Evolutionary conservation across 2,797 vertebrate genomes (phyloP).

Genomic region (Remorina albescens): DNA sequence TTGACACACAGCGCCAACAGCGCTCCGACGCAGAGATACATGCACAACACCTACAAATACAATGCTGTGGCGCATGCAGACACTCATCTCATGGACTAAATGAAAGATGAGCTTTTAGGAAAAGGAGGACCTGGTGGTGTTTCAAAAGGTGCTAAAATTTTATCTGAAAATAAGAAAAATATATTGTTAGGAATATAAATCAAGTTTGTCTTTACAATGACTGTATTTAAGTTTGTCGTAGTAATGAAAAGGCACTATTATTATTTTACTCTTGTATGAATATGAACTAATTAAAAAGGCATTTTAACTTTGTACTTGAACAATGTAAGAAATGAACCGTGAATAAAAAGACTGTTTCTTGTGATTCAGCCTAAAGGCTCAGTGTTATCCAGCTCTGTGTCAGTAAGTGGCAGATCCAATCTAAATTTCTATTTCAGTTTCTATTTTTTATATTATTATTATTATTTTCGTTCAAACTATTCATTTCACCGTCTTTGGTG

Average conservation of each 20-base stretch:
- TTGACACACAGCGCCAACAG: slow-evolving; percentile 43
- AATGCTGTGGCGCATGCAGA: slow-evolving; percentile 87
- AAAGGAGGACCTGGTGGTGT: slow-evolving; percentile 88
- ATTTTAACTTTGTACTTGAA: slow-evolving; percentile 99
- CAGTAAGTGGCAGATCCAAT: background rate
- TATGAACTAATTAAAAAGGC: slow-evolving; percentile 95
- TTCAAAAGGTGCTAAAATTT: slow-evolving; percentile 98
- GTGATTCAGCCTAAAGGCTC: slow-evolving; percentile 81
- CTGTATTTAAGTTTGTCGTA: slow-evolving; percentile 98
- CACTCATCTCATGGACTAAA: slow-evolving; percentile 84
- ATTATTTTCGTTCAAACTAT: background rate
- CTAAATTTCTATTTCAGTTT: background rate
- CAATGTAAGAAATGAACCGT: slow-evolving; percentile 87
- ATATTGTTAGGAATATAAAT: slow-evolving; percentile 97
- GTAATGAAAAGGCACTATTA: slow-evolving; percentile 94
- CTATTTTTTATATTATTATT: background rate
- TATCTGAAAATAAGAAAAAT: slow-evolving; percentile 93
- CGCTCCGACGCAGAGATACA: slow-evolving; percentile 58
- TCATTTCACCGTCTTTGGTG: background rate
- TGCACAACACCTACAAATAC: slow-evolving; percentile 69
- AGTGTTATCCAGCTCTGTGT: slow-evolving; percentile 23
- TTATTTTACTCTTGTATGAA: slow-evolving; percentile 99
- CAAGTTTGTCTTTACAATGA: slow-evolving; percentile 97
- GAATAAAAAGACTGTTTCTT: slow-evolving; percentile 91
- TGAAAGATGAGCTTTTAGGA: slow-evolving; percentile 79